A percentile compares a stretch with the other conserved stretches of the same genome.
Evolutionary conservation across 2,888 invertebrate genomes (phyloP).

Genomic region (Himalopsyche kuldschensis): DNA sequence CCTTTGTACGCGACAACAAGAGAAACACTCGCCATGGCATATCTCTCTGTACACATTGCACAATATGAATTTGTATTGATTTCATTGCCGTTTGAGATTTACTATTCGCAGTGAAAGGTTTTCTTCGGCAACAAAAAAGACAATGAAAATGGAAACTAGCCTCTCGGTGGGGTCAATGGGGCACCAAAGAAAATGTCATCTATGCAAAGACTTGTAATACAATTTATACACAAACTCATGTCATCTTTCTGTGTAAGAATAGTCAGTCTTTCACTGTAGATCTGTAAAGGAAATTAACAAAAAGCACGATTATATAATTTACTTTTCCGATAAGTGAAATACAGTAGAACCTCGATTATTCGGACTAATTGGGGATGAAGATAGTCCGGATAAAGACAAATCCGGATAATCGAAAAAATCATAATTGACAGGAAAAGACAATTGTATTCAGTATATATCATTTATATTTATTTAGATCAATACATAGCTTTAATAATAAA

Average conservation of each 20-base stretch:
- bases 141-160: background rate
- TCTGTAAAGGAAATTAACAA: background rate
- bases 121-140: background rate
- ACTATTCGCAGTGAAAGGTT: background rate
- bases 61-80: background rate
- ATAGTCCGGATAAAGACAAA: background rate
- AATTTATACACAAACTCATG: background rate
- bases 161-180: background rate
- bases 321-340: too few species aligned
- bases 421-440: too few species aligned
- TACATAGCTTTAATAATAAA: too few species aligned
- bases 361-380: constrained; percentile 19
- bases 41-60: background rate
- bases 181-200: background rate
- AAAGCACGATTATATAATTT: background rate
- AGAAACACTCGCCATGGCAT: background rate
- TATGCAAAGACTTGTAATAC: background rate
- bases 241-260: background rate
- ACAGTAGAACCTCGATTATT: constrained; percentile 25
- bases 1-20: background rate
- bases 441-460: too few species aligned
- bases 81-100: background rate
- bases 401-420: too few species aligned
- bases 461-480: too few species aligned
- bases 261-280: background rate